Conservation (phyloP, 2,113 vertebrate genomes). For the Machaerirhynchus nigripectus region DNA sequence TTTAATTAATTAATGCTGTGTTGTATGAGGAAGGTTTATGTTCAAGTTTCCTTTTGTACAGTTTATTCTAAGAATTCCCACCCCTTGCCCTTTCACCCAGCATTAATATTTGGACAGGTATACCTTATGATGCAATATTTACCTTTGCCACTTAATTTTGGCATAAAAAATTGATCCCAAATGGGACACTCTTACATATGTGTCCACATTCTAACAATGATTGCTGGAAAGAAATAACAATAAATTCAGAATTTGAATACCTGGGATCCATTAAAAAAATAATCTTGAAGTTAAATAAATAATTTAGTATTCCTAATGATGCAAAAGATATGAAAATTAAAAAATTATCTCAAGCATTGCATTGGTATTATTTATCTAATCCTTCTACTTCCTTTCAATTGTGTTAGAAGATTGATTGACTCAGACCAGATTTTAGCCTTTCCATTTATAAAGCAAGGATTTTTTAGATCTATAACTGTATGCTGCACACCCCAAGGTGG, state of each 20-base stretch:
- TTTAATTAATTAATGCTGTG: background rate
- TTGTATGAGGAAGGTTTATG: background rate
- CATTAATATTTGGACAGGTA: background rate
- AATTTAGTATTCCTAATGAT: background rate
- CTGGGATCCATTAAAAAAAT: background rate
- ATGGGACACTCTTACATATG: fast-evolving
- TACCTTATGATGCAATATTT: background rate
- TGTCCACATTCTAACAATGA: background rate
- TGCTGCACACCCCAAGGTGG: slow-evolving; percentile 53
- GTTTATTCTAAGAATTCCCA: background rate
- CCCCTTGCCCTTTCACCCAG: background rate
- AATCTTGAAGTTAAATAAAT: background rate
- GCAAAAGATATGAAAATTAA: background rate
- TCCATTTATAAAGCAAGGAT: background rate
- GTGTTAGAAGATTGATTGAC: background rate
- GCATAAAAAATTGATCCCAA: background rate
- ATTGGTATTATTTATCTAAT: background rate
- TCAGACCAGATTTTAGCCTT: background rate
- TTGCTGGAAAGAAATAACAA: background rate
- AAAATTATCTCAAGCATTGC: background rate
- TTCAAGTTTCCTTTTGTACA: background rate
- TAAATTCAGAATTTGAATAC: background rate
- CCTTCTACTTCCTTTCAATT: background rate
- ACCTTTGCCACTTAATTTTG: background rate
- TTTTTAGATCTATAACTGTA: background rate